phyloP scores from a whole-genome alignment of 2,888 invertebrate genomes.

The Schizotus pectinicornis region DNA sequence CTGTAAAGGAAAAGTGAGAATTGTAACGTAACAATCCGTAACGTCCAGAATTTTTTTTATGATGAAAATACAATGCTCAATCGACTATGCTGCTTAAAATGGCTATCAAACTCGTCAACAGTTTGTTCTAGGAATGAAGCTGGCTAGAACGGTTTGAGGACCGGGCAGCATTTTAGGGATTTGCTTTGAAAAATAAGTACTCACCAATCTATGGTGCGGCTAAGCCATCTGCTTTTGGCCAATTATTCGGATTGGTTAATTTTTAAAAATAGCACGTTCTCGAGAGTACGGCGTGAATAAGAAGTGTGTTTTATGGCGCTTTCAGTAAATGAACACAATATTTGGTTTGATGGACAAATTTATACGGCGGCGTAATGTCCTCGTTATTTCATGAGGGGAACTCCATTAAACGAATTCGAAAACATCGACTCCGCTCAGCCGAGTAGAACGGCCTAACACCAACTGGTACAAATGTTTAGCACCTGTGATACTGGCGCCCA shows the following conservation, averaged over 20 bases:
- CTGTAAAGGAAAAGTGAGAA: no score
- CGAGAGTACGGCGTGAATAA: slow-evolving; percentile 1
- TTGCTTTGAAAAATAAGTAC: no score
- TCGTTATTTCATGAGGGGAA: slow-evolving; percentile 13
- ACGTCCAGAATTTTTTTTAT: no score
- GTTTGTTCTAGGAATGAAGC: no score
- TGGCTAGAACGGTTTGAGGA: no score
- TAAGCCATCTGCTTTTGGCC: no score
- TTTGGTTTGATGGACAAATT: slow-evolving; percentile 9
- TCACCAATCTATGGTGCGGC: no score
- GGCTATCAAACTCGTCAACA: no score
- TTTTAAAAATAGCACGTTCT: slow-evolving; percentile 20
- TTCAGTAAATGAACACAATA: slow-evolving; percentile 6
- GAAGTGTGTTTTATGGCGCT: slow-evolving; percentile 3
- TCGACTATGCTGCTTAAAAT: no score
- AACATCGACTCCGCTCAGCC: slow-evolving; percentile 15
- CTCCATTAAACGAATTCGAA: slow-evolving; percentile 22
- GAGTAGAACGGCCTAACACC: slow-evolving; percentile 33
- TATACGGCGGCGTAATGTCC: slow-evolving; percentile 2
- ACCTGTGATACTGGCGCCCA: slow-evolving; percentile 25
- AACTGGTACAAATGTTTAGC: slow-evolving; percentile 33
- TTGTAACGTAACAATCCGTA: no score
- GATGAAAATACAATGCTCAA: no score
- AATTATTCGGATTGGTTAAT: slow-evolving; percentile 17
- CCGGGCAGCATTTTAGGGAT: no score